Evolutionary conservation across 2,888 invertebrate genomes (phyloP).

Genomic region (Parnassius orleans): DNA sequence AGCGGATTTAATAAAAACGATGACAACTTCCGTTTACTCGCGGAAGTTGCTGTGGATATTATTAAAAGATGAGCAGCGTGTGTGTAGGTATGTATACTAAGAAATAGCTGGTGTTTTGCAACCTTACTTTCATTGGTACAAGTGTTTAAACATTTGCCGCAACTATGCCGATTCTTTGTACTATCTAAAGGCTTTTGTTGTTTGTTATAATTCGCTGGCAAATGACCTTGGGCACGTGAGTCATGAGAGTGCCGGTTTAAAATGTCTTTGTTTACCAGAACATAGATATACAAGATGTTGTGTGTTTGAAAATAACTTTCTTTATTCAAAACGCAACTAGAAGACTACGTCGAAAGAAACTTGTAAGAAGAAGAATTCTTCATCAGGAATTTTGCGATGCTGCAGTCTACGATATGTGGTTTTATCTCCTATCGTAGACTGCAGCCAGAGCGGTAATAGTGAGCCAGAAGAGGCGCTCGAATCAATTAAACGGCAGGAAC

Average conservation of each 20-base stretch:
- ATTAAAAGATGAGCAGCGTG: not conserved
- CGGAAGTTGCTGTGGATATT: not conserved
- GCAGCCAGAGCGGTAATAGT: too few relatives aligned
- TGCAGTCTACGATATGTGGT: too few relatives aligned
- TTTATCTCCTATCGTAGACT: too few relatives aligned
- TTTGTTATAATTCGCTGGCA: constrained; percentile 2
- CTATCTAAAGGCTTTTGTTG: constrained; percentile 1
- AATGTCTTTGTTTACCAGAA: not conserved
- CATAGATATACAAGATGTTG: not conserved
- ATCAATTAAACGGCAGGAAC: too few relatives aligned
- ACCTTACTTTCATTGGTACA: not conserved
- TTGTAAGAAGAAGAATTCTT: too few relatives aligned
- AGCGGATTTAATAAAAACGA: not conserved
- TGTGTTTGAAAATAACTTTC: not conserved
- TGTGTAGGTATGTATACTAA: not conserved
- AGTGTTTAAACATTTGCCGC: constrained; percentile 5
- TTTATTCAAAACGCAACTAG: too few relatives aligned
- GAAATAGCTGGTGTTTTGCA: not conserved
- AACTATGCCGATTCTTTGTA: constrained; percentile 4
- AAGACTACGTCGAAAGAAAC: too few relatives aligned
- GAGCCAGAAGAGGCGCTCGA: too few relatives aligned
- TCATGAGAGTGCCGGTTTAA: not conserved
- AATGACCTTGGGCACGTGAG: constrained; percentile 10
- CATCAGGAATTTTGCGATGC: too few relatives aligned
- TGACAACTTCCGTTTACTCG: not conserved